Evolutionary conservation across 2,113 vertebrate genomes (phyloP), one percentile per base, ranked within the genome.

Genomic region (Oncorhynchus gorbuscha): DNA sequence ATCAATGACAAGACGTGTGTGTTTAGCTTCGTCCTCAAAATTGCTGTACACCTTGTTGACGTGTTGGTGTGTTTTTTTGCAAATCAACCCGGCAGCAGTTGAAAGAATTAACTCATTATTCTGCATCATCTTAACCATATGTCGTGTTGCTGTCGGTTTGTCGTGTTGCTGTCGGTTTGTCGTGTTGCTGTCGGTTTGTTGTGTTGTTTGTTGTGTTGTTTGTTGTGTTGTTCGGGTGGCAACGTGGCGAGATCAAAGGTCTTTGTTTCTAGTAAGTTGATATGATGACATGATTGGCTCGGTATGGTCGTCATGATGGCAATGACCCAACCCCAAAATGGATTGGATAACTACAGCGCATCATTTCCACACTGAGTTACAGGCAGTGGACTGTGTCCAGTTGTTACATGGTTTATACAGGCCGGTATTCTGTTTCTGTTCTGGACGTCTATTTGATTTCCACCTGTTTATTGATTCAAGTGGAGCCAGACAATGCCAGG

Each of bases 381-480:
- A 64, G 22, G 64, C 64, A 28, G 64, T 66, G 58, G 59, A 61
- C 22, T n/a, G 6, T 61, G 14, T 61, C n/a, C 59, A 61, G 16
- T 8, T 61, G 5, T 55, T 55, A 4, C 51, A 55, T 61, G 59
- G 51, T 16, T 58, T 58, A 14, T 77, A 75, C 82, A 81, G 84
- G 4, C n/a, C 59, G 4, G 3, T 61, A 22, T 61, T 88, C 83
- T 72, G 18, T n/a, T 61, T 77, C 14, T 51, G 49, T 51, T 87
- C 49, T 80, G 28, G 87, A 86, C 85, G 81, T 82, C 74, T 72
- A 90, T 92, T 88, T 84, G 77, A 82, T 87, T 83, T 82, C 81
- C 86, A 84, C 87, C 83, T 85, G 87, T 90, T 89, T 93, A 93
- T 92, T 90, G 90, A 92, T 93, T 85, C 88, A 73, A 71, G 75